Base-by-base conservation (phyloP, 1,140 invertebrate genomes). In the Dysdera silvatica region DNA sequence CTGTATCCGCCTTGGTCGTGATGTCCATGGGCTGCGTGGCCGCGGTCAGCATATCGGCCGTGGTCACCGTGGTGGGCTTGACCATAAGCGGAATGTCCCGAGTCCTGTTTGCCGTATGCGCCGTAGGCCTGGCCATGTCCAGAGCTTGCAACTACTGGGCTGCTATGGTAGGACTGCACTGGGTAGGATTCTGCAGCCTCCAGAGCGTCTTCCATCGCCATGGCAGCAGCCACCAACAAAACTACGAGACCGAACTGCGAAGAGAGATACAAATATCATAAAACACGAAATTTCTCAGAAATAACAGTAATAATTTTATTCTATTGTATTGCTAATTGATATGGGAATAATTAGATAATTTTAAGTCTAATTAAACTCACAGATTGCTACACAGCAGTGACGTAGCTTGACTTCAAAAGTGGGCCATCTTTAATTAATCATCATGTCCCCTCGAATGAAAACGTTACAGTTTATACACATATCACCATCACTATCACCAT, bases 121-220 rank as follows among this genome's bases (percentile, higher is more conserved):
- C 49, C 59, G 14, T 61, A 35, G 18, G 59, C 59, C 14, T 61
- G 59, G 23, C 49, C 49, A 2, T 31, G 28, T 8, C 49, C 43
- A 16, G 59, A 32, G 7, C 49, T 51, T 14, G 28, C 4, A 23
- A 23, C 26, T 4, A 32, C 59, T n/a, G 51, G 59, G n/a, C 61
- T 32, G 8, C 29, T 31, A 32, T 56, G 52, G 41, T 63, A 63
- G 29, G 43, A 16, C 33, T 52, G 52, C 14, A 63, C 61, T 55
- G 61, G 61, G 52, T 63, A 63, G 20, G 61, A 55, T 24, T 63
- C 61, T 23, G 61, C 52, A 24, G 41, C 41, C 61, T 55, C 56
- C 10, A 29, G 33, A 52, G 56, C 56, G 31, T 18, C 48, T 18
- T 61, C 53, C 18, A 54, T 49, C 40, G 59, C 59, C 49, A 54